Evolutionary conservation across 2,797 vertebrate genomes (phyloP), one percentile per base, ranked within the genome.

Genomic region (Chelon labrosus): DNA sequence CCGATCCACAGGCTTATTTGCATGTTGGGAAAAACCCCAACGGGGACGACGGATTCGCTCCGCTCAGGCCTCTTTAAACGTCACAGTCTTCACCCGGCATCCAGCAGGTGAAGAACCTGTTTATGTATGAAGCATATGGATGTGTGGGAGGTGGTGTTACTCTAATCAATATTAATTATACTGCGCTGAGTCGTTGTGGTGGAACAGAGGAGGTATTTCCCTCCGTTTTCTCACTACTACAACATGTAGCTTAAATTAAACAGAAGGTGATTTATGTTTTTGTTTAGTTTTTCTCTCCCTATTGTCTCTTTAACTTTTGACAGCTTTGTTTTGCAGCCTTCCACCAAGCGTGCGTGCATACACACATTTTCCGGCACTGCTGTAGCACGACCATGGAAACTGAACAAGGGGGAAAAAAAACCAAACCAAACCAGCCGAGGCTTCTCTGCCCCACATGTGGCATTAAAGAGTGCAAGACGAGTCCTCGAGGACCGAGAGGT

Each of bases 131-230:
- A 51, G 13, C 76, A 8, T 78, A 66, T 65, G 70, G 49, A 50
- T 7, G 71, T 61, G 85, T 88, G 81, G 89, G 89, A 82, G 73
- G 80, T 61, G 78, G 79, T 77, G 84, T 77, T 63, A 65, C 71
- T 79, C 67, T 84, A 86, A 90, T 91, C 85, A 87, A 82, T 82
- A 77, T 85, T 82, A 82, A 90, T 91, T 86, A 90, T 66, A 75
- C n/a, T 75, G 87, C 57, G 49, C 70, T 31, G 42, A 75, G 59
- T 74, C 54, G 49, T 14, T 47, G 68, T 76, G 78, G 47, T 22
- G 19, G 22, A 22, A 22, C 22, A 22, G 22, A 22, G 22, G 22
- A 22, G 3, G 22, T n/a, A n/a, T n/a, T n/a, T n/a, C 19, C 35
- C 47, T 46, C 44, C 7, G 7, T 16, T 44, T 44, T 41, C 14